A percentile compares a stretch with the other conserved stretches of the same genome.
phyloP scores from a whole-genome alignment of 1,140 invertebrate genomes.

The Hesperophylax magnus region DNA sequence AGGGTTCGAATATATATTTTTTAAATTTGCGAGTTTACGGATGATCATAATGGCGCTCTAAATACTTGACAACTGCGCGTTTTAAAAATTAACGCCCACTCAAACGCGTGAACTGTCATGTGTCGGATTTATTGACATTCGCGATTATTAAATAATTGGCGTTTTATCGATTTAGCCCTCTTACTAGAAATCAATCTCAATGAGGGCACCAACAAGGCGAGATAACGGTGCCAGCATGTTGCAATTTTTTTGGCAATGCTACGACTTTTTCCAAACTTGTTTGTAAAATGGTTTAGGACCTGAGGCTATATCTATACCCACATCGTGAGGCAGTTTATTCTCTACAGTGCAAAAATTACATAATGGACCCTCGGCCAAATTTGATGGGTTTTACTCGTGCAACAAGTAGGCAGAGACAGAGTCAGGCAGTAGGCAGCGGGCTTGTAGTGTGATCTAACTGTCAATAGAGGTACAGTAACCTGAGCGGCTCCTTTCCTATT shows the following conservation, averaged over 20 bases:
- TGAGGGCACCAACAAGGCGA: constrained; percentile 71
- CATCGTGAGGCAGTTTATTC: constrained; percentile 68
- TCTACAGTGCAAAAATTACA: constrained; percentile 71
- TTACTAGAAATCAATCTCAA: constrained; percentile 61
- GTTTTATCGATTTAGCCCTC: constrained; percentile 66
- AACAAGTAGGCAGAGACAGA: constrained; percentile 70
- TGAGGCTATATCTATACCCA: constrained; percentile 70
- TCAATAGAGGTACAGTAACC: constrained; percentile 71
- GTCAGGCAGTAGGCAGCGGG: too few species aligned
- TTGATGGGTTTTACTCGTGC: constrained; percentile 67
- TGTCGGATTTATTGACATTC: constrained; percentile 45
- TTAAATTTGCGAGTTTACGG: constrained; percentile 44
- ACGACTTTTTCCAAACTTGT: constrained; percentile 72
- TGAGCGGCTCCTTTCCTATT: background rate
- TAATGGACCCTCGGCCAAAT: constrained; percentile 65
- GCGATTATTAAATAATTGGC: constrained; percentile 62
- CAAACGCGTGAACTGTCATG: constrained; percentile 42
- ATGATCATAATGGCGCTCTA: constrained; percentile 68
- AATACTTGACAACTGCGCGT: constrained; percentile 71
- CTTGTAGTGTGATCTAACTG: constrained; percentile 70
- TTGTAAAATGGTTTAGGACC: constrained; percentile 67
- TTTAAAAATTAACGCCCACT: constrained; percentile 63
- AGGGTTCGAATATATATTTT: constrained; percentile 21
- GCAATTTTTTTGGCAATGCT: constrained; percentile 72
- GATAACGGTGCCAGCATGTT: constrained; percentile 73